Conservation (phyloP, 2,797 vertebrate species). For the Sternotherus odoratus region DNA sequence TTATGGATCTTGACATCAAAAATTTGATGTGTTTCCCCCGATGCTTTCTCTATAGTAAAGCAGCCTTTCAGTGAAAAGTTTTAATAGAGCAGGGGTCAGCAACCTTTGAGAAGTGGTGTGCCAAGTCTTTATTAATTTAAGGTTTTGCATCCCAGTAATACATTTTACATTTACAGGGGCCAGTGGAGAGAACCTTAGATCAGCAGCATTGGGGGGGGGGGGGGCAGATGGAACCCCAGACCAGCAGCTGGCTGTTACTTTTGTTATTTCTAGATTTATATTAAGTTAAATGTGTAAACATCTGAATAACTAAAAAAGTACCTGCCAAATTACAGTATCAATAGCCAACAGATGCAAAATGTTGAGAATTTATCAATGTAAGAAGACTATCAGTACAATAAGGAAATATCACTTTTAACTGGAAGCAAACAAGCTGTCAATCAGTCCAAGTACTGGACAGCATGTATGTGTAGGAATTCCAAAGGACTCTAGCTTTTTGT, state of each 20-base stretch:
- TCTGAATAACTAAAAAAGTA: neutral
- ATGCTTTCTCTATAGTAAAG: neutral
- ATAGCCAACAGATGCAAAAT: neutral
- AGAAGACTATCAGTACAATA: neutral
- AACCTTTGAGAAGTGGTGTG: too few relatives aligned
- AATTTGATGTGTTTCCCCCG: neutral
- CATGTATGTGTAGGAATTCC: neutral
- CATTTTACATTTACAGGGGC: too few relatives aligned
- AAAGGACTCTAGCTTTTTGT: neutral
- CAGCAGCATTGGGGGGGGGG: too few relatives aligned
- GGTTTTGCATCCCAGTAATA: too few relatives aligned
- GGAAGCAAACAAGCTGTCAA: neutral
- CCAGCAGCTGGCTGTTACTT: too few relatives aligned
- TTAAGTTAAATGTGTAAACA: neutral
- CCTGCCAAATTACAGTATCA: neutral
- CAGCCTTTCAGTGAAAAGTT: neutral
- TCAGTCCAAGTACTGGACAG: neutral
- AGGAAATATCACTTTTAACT: neutral
- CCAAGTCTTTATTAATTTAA: too few relatives aligned
- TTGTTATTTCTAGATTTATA: neutral
- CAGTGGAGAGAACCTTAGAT: too few relatives aligned
- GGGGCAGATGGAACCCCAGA: too few relatives aligned
- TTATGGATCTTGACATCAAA: neutral
- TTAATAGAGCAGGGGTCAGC: neutral
- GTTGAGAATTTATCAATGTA: neutral